These are phyloP conservation scores for Echinometra lucunter DNA, from an alignment of 53 echinoderm and acorn worm species.

Conservation along the genomic window DNA sequence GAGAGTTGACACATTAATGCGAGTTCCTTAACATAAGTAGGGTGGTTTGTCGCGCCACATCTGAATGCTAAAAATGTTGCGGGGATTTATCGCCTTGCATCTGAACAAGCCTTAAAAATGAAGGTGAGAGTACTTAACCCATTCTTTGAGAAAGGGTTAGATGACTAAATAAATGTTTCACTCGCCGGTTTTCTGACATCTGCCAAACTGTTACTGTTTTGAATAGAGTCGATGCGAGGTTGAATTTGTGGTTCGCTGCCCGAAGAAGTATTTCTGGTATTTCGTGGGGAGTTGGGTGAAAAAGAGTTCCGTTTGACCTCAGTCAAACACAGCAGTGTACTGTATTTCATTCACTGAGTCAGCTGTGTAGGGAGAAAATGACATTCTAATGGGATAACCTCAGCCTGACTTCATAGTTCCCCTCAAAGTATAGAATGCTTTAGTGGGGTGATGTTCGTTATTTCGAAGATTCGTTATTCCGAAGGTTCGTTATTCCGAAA, in stretches of 20 bases:
- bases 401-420: neutral
- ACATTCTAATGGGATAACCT: neutral
- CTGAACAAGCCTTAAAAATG: too few species aligned
- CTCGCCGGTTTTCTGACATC: neutral
- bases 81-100: too few species aligned
- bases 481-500: too few species aligned
- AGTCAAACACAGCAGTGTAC: neutral
- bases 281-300: neutral
- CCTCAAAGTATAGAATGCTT: too few species aligned
- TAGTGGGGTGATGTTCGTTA: too few species aligned
- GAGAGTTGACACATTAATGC: too few species aligned
- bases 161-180: neutral
- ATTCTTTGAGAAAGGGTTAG: neutral
- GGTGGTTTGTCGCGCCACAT: too few species aligned
- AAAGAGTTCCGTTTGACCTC: constrained; percentile 1
- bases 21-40: too few species aligned
- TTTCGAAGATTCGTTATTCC: too few species aligned
- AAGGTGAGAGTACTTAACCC: too few species aligned
- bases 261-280: neutral
- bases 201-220: neutral
- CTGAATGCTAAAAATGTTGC: too few species aligned
- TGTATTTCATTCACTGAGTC: neutral
- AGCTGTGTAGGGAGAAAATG: neutral
- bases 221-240: neutral
- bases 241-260: neutral